Base-by-base conservation (phyloP, 1,140 invertebrate genomes). In the Drosophila pectinifera region DNA sequence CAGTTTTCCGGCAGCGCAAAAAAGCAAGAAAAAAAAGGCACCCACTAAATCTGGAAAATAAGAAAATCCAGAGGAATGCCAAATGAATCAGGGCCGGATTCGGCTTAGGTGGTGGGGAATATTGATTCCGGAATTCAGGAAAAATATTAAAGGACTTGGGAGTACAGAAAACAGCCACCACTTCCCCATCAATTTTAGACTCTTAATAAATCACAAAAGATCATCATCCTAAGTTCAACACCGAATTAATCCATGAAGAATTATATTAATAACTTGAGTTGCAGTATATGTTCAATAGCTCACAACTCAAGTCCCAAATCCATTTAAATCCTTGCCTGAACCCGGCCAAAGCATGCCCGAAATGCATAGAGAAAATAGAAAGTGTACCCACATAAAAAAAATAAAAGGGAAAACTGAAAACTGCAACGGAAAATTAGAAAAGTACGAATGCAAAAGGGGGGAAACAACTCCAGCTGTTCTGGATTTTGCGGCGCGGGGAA, bases 351-450 rank as follows among this genome's bases (percentile, higher is more conserved):
- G 45, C 51, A 14, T 5, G 49, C 31, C 49, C 31, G 16, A 24
- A 16, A 49, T 42, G 28, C 43, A 22, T 36, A 22, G 10, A 20
- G 59, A 70, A 72, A 73, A 36, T 22, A 38, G 57, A 34, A 36
- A 34, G 20, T 31, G 53, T 11, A 14, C 26, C 49, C 13, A 22
- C 18, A 5, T 22, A 20, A 36, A 36, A 22, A 59, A 53, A 42
- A 51, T 36, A 63, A 63, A 73, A 34, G 24, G 45, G 14, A 48
- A 63, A 72, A 49, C 46, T 34, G 34, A 41, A 53, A 73, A 82
- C 42, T 82, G 68, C 67, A 73, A 34, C 42, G 59, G n/a, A 77
- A 57, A 61, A 73, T 73, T 73, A 73, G 72, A 82, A 74, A 68
- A 74, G 16, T 43, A 4, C 36, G 38, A 34, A 36, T 20, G 42